phyloP scores from a whole-genome alignment of 2,888 invertebrate species.

The Amiota communis region DNA sequence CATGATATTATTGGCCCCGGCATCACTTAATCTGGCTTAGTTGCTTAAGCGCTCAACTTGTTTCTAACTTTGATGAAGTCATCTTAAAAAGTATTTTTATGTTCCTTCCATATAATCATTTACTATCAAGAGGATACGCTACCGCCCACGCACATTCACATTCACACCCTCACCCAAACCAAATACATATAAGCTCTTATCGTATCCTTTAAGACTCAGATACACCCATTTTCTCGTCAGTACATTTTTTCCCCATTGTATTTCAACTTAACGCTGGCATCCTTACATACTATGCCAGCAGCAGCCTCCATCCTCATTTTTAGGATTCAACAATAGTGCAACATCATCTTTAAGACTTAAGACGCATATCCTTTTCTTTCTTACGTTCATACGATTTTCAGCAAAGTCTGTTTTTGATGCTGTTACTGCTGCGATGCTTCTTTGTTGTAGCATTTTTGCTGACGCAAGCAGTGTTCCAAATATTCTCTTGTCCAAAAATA shows the following conservation, averaged over 20 bases:
- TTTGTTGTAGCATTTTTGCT: slow-evolving; percentile 59
- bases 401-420: not conserved
- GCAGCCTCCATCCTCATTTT: not conserved
- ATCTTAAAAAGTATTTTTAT: slow-evolving; percentile 26
- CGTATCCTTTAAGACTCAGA: not conserved
- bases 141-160: not conserved
- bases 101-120: slow-evolving; percentile 4
- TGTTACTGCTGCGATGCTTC: not conserved
- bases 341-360: not conserved
- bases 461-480: slow-evolving; percentile 62
- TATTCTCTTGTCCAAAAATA: slow-evolving; percentile 52
- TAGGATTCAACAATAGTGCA: slow-evolving; percentile 1
- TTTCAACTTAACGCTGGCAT: not conserved
- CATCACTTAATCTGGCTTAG: not conserved
- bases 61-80: slow-evolving; percentile 25
- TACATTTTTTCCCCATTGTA: too few relatives aligned
- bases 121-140: not conserved
- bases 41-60: slow-evolving; percentile 4
- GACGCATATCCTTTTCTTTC: not conserved
- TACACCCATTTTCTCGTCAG: not conserved
- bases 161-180: not conserved
- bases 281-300: not conserved
- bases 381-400: not conserved
- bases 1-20: not conserved
- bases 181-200: not conserved